phyloP scores from a whole-genome alignment of 2,797 vertebrate species.

The Myoxocephalus aenaeus region DNA sequence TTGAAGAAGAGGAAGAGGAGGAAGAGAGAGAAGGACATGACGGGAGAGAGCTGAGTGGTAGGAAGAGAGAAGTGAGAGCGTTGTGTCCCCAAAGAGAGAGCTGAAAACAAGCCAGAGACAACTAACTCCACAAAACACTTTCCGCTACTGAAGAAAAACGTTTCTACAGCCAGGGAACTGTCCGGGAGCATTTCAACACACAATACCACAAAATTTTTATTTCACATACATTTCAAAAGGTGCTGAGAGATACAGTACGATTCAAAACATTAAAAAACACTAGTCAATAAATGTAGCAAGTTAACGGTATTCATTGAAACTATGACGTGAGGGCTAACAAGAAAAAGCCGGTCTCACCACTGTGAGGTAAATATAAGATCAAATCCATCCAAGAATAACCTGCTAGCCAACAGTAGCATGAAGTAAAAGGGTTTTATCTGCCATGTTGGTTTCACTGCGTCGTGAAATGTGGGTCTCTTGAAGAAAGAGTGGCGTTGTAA shows the following conservation, averaged over 20 bases:
- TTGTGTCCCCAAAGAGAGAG: conserved; percentile 33
- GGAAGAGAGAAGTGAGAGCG: conserved; percentile 32
- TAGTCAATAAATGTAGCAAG: conserved; percentile 4
- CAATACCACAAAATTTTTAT: conserved; percentile 40
- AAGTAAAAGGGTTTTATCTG: not conserved
- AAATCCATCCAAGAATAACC: not conserved
- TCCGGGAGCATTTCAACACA: conserved; percentile 27
- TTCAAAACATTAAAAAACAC: conserved; percentile 13
- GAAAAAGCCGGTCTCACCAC: not conserved
- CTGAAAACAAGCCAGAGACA: conserved; percentile 47
- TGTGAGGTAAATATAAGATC: not conserved
- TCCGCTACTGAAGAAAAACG: conserved; percentile 26
- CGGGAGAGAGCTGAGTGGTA: conserved; percentile 22
- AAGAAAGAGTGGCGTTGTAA: not conserved
- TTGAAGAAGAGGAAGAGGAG: not conserved
- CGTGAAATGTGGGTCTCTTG: not conserved
- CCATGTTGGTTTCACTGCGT: not conserved
- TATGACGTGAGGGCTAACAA: not conserved
- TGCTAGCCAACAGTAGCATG: too few relatives aligned
- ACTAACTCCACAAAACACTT: conserved; percentile 49
- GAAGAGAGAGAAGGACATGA: conserved; percentile 10
- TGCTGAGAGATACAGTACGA: not conserved
- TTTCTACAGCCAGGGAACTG: conserved; percentile 25
- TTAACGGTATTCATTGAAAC: not conserved
- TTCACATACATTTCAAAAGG: conserved; percentile 31